Percentiles rank a stretch among this genome's conserved stretches.
These are phyloP conservation scores for Leptodactylus fuscus DNA, from an alignment of 2,113 vertebrate genomes.

Conservation along the genomic window DNA sequence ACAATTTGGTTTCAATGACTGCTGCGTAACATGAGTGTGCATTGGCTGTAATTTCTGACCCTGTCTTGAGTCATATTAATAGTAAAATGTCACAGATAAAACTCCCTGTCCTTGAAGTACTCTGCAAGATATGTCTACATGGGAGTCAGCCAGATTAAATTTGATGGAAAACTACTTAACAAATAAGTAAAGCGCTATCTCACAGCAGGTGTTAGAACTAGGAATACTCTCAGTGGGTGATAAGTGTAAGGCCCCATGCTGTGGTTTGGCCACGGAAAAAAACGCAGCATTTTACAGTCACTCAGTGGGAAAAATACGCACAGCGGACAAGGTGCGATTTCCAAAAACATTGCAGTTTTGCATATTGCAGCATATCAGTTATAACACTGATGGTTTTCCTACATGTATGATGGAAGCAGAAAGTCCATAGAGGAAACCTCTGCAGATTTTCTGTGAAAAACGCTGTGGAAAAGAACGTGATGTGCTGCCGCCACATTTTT, in stretches of 20 bases:
- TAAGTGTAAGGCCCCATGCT: not conserved
- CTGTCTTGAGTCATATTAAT: conserved; percentile 14
- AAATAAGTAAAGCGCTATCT: conserved; percentile 15
- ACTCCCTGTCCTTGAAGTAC: conserved; percentile 35
- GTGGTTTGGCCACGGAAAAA: no score
- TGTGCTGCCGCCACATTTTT: no score
- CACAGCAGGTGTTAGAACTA: conserved; percentile 1
- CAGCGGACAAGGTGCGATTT: no score
- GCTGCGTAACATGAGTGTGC: not conserved
- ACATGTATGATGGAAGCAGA: no score
- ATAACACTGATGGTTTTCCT: no score
- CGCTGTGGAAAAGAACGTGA: no score
- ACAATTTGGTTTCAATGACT: conserved; percentile 39
- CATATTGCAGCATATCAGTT: no score
- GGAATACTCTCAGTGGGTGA: conserved; percentile 6
- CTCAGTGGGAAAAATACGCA: no score
- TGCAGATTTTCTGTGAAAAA: no score
- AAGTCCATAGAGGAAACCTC: no score
- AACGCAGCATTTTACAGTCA: no score
- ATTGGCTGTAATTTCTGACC: conserved; percentile 30
- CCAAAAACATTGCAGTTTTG: no score
- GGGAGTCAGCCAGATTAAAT: not conserved
- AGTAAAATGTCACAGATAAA: conserved; percentile 24
- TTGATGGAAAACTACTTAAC: not conserved
- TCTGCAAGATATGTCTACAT: conserved; percentile 24